Conservation (phyloP, 1,140 invertebrate species). For the Berghia stephanieae region DNA sequence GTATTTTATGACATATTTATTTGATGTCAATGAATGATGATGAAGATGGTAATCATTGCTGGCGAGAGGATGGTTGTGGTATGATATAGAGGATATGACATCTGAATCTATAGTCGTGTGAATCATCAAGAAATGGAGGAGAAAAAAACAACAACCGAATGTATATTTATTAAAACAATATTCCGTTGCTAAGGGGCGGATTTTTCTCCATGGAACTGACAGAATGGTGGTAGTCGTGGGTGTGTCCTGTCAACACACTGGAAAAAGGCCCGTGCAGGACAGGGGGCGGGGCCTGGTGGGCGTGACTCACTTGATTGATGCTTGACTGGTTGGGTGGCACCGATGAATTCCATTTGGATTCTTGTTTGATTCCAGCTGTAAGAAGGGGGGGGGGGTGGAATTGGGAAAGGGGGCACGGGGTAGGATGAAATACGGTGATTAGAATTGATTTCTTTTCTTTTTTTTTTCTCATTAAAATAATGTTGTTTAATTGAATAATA, state of each 20-base stretch:
- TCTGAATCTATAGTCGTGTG: no score
- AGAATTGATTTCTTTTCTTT: no score
- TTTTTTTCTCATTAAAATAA: no score
- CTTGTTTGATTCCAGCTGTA: not conserved
- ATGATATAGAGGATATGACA: no score
- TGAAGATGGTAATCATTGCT: not conserved
- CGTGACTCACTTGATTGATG: constrained; percentile 23
- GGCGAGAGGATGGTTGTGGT: no score
- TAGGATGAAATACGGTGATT: not conserved
- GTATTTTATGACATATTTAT: not conserved
- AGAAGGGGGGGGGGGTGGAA: not conserved
- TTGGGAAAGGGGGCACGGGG: not conserved
- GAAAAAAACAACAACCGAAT: not conserved
- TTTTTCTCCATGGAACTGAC: constrained; percentile 36
- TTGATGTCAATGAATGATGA: not conserved
- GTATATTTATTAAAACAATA: constrained; percentile 35
- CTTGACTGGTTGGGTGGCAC: not conserved
- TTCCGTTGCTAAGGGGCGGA: constrained; percentile 28
- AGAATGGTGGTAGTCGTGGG: constrained; percentile 26
- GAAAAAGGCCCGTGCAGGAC: constrained; percentile 43
- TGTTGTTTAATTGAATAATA: no score
- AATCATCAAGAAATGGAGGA: no score
- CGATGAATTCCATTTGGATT: constrained; percentile 32
- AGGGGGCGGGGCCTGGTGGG: constrained; percentile 30
- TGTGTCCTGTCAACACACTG: constrained; percentile 28